Evolutionary conservation across 1,140 invertebrate species (phyloP), one percentile per base, ranked within the genome.

Genomic region (Magallana ariakensis): DNA sequence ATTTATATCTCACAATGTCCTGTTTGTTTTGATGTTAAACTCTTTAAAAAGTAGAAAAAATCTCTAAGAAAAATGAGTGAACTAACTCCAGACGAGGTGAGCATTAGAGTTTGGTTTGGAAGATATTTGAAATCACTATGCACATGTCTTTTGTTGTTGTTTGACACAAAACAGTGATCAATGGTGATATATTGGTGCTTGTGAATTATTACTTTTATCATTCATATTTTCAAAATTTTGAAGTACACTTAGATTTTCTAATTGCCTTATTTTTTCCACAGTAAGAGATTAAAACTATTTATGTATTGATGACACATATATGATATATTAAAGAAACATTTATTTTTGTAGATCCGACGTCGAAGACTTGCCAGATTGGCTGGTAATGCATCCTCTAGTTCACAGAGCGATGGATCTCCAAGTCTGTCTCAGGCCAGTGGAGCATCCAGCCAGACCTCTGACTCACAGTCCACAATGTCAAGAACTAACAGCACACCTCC

Each of bases 11-110:
- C 33, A 75, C 26, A 19, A 26, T 13, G 19, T 26, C 26, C 66
- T 26, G 66, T 26, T 75, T 33, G 22, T 75, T 75, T 75, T 33
- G 7, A 75, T 75, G 19, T 75, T 75, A 33, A 75, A 26, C 19
- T 75, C 15, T 75, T 62, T 19, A 33, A 75, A 75, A 75, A 75
- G 9, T 26, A 26, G 10, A 75, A 75, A 60, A 60, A 4, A 75
- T 33, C 1, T 13, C 22, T 10, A 83, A 10, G 81, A 26, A 86
- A 82, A 90, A 97, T 97, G 96, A 97, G 96, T 92, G 96, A 97
- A 95, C 94, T 97, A 85, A 96, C 95, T 87, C 96, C 96, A 91
- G 97, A 97, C 94, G 97, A 97, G 96, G 97, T 96, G 94, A 95
- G 95, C 93, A 66, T 81, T 26, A 75, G 19, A 75, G 33, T 26